These are phyloP conservation scores for Crocallis elinguaria DNA, from an alignment of 2,888 invertebrate genomes.

Conservation along the genomic window DNA sequence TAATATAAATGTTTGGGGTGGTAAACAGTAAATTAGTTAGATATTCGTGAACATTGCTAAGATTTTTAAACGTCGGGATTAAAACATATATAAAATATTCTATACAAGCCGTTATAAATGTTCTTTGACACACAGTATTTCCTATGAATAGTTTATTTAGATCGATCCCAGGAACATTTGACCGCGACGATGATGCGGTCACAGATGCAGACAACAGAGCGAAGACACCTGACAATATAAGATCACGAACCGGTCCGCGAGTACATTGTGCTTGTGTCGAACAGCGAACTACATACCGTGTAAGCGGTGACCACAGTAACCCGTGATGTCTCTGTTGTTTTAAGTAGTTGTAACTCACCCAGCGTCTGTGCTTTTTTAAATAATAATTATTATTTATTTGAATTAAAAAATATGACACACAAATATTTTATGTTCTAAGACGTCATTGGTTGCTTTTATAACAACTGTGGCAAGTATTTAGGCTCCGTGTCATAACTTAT, in stretches of 20 bases:
- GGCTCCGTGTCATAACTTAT: no score
- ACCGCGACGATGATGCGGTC: slow-evolving; percentile 13
- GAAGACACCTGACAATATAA: slow-evolving; percentile 28
- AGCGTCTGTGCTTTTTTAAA: no score
- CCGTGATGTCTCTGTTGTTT: slow-evolving; percentile 14
- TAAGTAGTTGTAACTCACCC: not conserved
- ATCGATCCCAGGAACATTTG: slow-evolving; percentile 3
- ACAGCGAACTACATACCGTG: slow-evolving; percentile 25
- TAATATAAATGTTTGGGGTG: no score
- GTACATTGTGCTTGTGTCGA: slow-evolving; percentile 28
- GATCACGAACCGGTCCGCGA: slow-evolving; percentile 22
- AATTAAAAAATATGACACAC: no score
- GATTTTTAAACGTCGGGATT: no score
- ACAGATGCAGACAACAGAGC: not conserved
- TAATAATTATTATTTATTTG: not conserved
- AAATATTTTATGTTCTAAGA: no score
- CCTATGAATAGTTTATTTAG: not conserved
- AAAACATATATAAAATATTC: no score
- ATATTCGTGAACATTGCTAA: no score
- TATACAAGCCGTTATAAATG: no score
- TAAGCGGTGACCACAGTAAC: slow-evolving; percentile 18
- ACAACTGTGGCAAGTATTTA: no score
- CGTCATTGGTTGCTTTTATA: no score
- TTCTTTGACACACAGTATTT: not conserved
- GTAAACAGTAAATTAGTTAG: no score